These are phyloP conservation scores for Bombylius major DNA, from an alignment of 2,888 invertebrate genomes.

Conservation along the genomic window DNA sequence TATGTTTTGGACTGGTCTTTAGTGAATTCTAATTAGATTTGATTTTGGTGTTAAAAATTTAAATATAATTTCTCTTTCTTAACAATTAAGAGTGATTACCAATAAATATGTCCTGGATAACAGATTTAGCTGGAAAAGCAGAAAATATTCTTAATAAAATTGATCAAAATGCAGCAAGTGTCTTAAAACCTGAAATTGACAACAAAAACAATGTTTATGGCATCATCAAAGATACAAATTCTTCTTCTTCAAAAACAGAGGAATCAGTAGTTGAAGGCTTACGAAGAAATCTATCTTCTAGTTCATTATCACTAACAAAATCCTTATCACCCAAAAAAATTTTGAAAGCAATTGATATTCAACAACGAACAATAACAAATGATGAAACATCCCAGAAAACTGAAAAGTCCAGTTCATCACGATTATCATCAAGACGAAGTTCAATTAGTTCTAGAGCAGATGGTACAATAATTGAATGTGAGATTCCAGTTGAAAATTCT, in stretches of 20 bases:
- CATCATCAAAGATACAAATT: neutral
- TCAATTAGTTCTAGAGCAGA: constrained; percentile 16
- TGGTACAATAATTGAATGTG: constrained; percentile 9
- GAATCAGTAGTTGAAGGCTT: constrained; percentile 11
- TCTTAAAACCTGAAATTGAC: constrained; percentile 34
- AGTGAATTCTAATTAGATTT: no score
- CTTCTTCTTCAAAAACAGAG: constrained; percentile 15
- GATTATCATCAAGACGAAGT: constrained; percentile 17
- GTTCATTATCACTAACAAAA: constrained; percentile 22
- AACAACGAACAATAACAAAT: neutral
- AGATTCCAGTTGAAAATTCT: neutral
- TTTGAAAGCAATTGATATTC: neutral
- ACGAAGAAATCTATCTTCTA: constrained; percentile 21
- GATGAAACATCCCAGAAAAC: constrained; percentile 13
- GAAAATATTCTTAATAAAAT: constrained; percentile 61
- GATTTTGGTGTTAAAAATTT: no score
- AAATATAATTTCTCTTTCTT: no score
- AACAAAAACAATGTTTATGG: constrained; percentile 18
- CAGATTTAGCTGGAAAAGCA: constrained; percentile 59
- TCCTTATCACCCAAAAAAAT: constrained; percentile 22
- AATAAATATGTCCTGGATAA: constrained; percentile 56
- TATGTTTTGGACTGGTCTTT: no score
- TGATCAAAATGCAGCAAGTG: constrained; percentile 60
- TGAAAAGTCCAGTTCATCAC: constrained; percentile 15
- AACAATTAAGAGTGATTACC: no score